phyloP scores from a whole-genome alignment of 2,888 invertebrate species.

The Anagyrus pseudococci region DNA sequence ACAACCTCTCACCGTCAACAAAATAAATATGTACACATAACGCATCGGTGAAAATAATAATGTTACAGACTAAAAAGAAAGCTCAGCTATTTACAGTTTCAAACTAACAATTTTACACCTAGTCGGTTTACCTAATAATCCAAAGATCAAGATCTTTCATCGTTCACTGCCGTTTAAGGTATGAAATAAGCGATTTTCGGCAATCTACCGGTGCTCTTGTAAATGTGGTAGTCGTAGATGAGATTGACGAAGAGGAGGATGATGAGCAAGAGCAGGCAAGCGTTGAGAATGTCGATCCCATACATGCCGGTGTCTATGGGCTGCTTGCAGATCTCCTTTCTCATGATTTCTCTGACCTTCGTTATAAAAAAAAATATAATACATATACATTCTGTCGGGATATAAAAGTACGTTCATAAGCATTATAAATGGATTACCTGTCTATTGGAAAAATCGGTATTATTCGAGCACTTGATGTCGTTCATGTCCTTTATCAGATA shows the following conservation, averaged over 20 bases:
- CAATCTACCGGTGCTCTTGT: slow-evolving; percentile 78
- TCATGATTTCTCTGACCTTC: slow-evolving; percentile 72
- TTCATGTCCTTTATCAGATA: slow-evolving; percentile 73
- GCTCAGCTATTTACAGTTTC: too few relatives aligned
- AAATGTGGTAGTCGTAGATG: slow-evolving; percentile 81
- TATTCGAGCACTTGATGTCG: slow-evolving; percentile 75
- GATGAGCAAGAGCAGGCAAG: slow-evolving; percentile 72
- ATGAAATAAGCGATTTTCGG: slow-evolving; percentile 59
- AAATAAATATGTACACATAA: too few relatives aligned
- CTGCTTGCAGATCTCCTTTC: slow-evolving; percentile 73
- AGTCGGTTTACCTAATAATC: too few relatives aligned
- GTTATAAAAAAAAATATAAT: slow-evolving; percentile 39
- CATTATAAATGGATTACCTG: slow-evolving; percentile 62
- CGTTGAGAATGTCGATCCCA: slow-evolving; percentile 77
- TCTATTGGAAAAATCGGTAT: slow-evolving; percentile 69
- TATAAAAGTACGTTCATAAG: not conserved
- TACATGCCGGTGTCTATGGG: slow-evolving; percentile 66
- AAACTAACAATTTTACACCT: too few relatives aligned
- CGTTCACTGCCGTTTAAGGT: too few relatives aligned
- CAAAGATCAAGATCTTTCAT: too few relatives aligned
- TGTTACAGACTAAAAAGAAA: too few relatives aligned
- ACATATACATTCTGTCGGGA: not conserved
- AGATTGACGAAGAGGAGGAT: slow-evolving; percentile 77
- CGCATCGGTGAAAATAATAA: too few relatives aligned
- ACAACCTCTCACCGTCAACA: too few relatives aligned